These are phyloP conservation scores for Ptiloglossa arizonensis DNA, from an alignment of 1,140 invertebrate species.

Conservation along the genomic window DNA sequence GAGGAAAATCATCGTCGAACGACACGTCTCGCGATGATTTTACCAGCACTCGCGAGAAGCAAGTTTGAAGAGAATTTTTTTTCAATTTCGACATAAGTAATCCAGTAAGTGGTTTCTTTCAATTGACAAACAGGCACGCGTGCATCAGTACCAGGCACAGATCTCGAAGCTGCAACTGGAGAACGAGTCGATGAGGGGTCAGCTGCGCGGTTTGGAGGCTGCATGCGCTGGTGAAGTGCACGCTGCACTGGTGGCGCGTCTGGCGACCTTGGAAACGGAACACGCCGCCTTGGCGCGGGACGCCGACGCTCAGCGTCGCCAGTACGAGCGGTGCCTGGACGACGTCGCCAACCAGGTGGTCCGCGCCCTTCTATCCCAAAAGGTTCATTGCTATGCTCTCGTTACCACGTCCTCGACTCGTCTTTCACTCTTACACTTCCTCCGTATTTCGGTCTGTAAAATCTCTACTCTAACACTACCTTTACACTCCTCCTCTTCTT, in stretches of 20 bases:
- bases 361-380: constrained; percentile 90
- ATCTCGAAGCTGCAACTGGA: constrained; percentile 88
- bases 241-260: constrained; percentile 83
- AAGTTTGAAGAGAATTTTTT: too few relatives aligned
- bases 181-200: constrained; percentile 87
- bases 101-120: too few relatives aligned
- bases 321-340: constrained; percentile 89
- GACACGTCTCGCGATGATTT: too few relatives aligned
- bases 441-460: background rate
- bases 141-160: constrained; percentile 88
- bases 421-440: constrained; percentile 22
- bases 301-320: constrained; percentile 84
- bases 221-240: constrained; percentile 82
- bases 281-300: constrained; percentile 84
- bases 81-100: too few relatives aligned
- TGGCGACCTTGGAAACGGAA: constrained; percentile 85
- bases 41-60: too few relatives aligned
- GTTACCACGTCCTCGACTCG: constrained; percentile 50
- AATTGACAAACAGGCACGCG: constrained; percentile 85
- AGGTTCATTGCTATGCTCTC: constrained; percentile 83
- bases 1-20: too few relatives aligned
- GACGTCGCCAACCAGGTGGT: constrained; percentile 91
- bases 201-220: constrained; percentile 84
- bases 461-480: too few relatives aligned
- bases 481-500: too few relatives aligned